A percentile compares a stretch with the other conserved stretches of the same genome.
Evolutionary conservation across 2,797 vertebrate species (phyloP).

Genomic region (Sardinella longiceps): DNA sequence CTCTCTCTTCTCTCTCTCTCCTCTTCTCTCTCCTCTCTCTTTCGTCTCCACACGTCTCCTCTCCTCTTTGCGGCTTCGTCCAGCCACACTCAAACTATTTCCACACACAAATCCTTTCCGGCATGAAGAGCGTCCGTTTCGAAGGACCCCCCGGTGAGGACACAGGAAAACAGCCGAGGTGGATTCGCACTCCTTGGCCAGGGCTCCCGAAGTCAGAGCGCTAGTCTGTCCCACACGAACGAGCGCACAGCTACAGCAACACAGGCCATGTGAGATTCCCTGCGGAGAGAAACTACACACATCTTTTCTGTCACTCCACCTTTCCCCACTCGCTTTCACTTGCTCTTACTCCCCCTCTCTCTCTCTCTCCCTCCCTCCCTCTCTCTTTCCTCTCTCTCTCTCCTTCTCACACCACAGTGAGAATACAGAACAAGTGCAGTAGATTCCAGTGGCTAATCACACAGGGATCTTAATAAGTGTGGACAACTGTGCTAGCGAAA

Average conservation of each 20-base stretch:
- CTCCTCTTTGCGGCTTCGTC: neutral
- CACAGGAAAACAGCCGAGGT: neutral
- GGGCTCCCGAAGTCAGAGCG: slow-evolving; percentile 47
- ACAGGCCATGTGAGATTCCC: slow-evolving; percentile 52
- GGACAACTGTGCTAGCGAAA: slow-evolving; percentile 57
- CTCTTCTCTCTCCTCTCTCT: slow-evolving; percentile 8
- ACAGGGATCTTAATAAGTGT: slow-evolving; percentile 62
- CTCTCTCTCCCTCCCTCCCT: slow-evolving; percentile 33
- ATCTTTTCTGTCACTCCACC: slow-evolving; percentile 28
- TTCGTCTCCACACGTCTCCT: neutral
- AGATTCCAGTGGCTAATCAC: slow-evolving; percentile 69
- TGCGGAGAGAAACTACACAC: slow-evolving; percentile 55
- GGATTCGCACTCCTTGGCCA: slow-evolving; percentile 40
- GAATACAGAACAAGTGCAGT: slow-evolving; percentile 65
- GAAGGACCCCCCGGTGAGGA: neutral
- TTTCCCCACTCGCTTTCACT: slow-evolving; percentile 47
- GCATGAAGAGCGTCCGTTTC: slow-evolving; percentile 44
- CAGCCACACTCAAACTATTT: slow-evolving; percentile 44
- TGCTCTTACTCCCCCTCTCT: slow-evolving; percentile 47
- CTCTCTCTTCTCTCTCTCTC: slow-evolving; percentile 36
- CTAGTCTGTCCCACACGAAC: slow-evolving; percentile 32
- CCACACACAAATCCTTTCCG: slow-evolving; percentile 53
- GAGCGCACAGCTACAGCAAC: slow-evolving; percentile 42
- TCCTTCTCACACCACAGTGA: slow-evolving; percentile 60
- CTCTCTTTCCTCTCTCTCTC: neutral